A percentile compares a stretch with the other conserved stretches of the same genome.
These are phyloP conservation scores for Aphidius ervi DNA, from an alignment of 1,140 invertebrate genomes.

Conservation along the genomic window DNA sequence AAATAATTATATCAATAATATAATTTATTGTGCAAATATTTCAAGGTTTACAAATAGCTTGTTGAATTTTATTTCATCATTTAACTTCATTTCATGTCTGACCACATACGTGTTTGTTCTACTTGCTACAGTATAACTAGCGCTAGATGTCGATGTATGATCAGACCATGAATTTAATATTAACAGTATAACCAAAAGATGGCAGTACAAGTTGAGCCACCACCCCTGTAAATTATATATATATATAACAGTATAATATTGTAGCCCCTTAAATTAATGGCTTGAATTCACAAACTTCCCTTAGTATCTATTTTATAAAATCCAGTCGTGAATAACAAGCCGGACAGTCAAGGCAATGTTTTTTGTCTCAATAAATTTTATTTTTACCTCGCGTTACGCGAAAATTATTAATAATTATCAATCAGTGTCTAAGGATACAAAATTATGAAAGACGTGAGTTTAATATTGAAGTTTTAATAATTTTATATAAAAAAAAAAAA, in stretches of 20 bases:
- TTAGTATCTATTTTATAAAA: slow-evolving; percentile 26
- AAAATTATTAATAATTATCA: not conserved
- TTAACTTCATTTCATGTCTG: too few species aligned
- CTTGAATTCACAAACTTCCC: slow-evolving; percentile 33
- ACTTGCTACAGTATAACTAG: slow-evolving; percentile 1
- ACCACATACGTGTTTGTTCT: too few species aligned
- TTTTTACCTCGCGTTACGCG: slow-evolving; percentile 23
- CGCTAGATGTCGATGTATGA: slow-evolving; percentile 17
- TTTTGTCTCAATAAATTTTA: slow-evolving; percentile 31
- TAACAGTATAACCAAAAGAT: too few species aligned
- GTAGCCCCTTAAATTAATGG: slow-evolving; percentile 5
- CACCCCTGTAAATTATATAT: not conserved
- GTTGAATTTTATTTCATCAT: too few species aligned
- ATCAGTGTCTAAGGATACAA: slow-evolving; percentile 21
- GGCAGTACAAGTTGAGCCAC: not conserved
- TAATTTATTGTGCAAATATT: too few species aligned
- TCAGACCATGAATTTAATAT: too few species aligned
- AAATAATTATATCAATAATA: too few species aligned
- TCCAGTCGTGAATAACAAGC: slow-evolving; percentile 46
- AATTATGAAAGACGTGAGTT: slow-evolving; percentile 42
- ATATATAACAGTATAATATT: not conserved
- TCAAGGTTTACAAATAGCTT: too few species aligned
- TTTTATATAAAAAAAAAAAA: not conserved
- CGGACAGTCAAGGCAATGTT: slow-evolving; percentile 44
- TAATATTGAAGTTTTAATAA: slow-evolving; percentile 9